phyloP scores from a whole-genome alignment of 2,888 invertebrate genomes.

The Eupsilia transversa region DNA sequence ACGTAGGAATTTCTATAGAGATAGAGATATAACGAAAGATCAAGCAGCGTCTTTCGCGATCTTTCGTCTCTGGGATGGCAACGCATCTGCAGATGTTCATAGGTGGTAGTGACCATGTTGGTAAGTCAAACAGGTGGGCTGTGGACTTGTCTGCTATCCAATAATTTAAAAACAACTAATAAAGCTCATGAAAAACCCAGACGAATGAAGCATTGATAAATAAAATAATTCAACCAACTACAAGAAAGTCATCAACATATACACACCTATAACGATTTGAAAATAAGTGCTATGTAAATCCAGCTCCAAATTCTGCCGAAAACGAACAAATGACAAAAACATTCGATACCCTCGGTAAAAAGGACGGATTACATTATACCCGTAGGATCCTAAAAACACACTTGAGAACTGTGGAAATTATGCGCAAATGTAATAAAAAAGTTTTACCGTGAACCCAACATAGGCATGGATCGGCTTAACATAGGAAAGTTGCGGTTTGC shows the following conservation, averaged over 20 bases:
- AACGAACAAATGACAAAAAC: slow-evolving; percentile 35
- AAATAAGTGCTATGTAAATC: slow-evolving; percentile 37
- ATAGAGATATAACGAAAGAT: neutral
- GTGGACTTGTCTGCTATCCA: neutral
- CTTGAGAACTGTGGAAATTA: slow-evolving; percentile 49
- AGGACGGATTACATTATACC: slow-evolving; percentile 49
- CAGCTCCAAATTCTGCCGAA: slow-evolving; percentile 10
- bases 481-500: neutral
- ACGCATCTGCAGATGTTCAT: neutral
- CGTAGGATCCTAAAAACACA: slow-evolving; percentile 56
- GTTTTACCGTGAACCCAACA: slow-evolving; percentile 31
- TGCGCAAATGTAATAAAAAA: slow-evolving; percentile 60
- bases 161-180: too few relatives aligned
- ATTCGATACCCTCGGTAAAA: slow-evolving; percentile 23
- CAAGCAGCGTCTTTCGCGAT: neutral
- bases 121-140: too few relatives aligned
- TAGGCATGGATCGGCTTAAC: neutral
- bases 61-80: neutral
- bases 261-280: neutral
- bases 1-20: neutral
- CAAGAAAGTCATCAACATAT: neutral
- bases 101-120: neutral
- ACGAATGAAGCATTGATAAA: neutral
- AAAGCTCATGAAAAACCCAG: neutral
- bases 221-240: neutral